These are phyloP conservation scores for Caretta caretta DNA, from an alignment of 2,113 vertebrate genomes.

Conservation along the genomic window DNA sequence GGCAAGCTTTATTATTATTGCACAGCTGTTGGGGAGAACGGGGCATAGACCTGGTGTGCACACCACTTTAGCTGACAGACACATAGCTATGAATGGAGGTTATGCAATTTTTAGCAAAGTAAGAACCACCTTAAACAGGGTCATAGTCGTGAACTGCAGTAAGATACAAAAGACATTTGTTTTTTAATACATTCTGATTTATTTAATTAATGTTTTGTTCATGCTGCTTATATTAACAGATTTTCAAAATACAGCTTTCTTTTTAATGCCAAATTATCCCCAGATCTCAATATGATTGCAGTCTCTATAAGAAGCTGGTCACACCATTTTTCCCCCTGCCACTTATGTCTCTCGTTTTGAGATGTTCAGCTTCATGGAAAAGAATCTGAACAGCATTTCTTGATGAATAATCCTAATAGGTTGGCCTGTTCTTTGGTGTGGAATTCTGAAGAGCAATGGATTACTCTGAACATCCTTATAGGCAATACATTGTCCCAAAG, in stretches of 20 bases:
- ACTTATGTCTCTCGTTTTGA: neutral
- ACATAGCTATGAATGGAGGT: neutral
- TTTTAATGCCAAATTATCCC: neutral
- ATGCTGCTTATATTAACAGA: neutral
- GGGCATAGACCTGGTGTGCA: neutral
- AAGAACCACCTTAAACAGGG: neutral
- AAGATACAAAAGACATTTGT: accelerated
- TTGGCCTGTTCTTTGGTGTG: neutral
- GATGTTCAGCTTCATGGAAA: neutral
- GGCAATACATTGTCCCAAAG: neutral
- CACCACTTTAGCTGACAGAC: neutral
- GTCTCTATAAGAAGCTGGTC: accelerated
- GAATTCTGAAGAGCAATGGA: neutral
- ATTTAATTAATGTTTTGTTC: neutral
- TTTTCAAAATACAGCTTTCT: neutral
- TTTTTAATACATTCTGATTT: accelerated
- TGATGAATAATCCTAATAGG: neutral
- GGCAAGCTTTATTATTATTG: neutral
- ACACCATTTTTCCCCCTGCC: neutral
- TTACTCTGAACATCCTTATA: too few species aligned
- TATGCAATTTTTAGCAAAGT: neutral
- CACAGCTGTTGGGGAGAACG: too few species aligned
- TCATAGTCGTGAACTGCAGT: neutral
- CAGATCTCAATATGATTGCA: neutral
- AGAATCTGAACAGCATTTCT: neutral